Base-by-base conservation (phyloP, 2,888 invertebrate species). In the Clusia tigrina region DNA sequence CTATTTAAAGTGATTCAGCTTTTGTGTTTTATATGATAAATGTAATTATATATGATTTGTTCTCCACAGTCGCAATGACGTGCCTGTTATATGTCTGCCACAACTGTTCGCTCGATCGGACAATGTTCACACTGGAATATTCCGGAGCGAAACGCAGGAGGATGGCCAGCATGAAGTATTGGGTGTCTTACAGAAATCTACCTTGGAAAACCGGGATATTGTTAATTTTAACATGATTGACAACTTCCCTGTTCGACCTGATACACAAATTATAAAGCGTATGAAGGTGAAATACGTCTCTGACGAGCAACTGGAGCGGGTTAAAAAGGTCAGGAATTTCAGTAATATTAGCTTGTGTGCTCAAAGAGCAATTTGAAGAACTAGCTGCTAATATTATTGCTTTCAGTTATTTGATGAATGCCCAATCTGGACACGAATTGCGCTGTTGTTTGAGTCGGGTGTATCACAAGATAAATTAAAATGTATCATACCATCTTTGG, bases 401-500 rank as follows among this genome's bases (percentile, higher is more conserved):
- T 83, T 84, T 59, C 74, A 92, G 89, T 78, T 92, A 9, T 97
- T 98, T 82, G 89, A 93, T 58, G 89, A 93, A 60, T 87, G 94
- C 58, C 97, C 98, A 0, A 88, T 98, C 69, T 97, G 96, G 95
- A 92, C 95, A 0, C 89, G 91, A 72, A 89, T 90, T 71, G 93
- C 91, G 0, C 78, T 98, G 15, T 84, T 88, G 59, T 89, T 87
- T 74, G 86, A 87, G 53, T 89, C 91, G 0, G 88, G 89, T 58
- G 84, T 90, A 48, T 84, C 87, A 1, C 76, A 82, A 1, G 87
- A 88, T 15, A 88, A 89, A 58, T 75, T 95, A 0, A 95, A 92
- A 82, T 86, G 89, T 62, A 86, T 96, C 15, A 85, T 97, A 63
- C 96, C 98, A 0, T 88, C 91, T 24, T 84, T 94, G 2, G 94